phyloP scores from a whole-genome alignment of 2,797 vertebrate genomes.

The Carduelis carduelis region DNA sequence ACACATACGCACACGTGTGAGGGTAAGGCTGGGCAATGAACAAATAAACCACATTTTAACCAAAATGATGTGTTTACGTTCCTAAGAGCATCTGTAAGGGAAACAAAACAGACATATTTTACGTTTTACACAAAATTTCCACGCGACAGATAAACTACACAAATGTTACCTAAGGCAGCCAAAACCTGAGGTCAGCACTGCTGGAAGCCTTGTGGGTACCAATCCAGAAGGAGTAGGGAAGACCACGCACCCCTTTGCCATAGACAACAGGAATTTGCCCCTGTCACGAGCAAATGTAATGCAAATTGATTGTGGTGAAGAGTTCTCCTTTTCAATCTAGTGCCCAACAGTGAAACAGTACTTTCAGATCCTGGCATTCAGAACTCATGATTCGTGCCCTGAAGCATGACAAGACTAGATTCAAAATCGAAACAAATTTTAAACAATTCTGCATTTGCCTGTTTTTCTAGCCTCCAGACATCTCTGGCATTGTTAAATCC shows the following conservation, averaged over 20 bases:
- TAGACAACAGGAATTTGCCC: background rate
- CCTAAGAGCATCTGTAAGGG: conserved; percentile 54
- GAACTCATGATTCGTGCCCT: background rate
- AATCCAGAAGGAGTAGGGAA: background rate
- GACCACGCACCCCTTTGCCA: background rate
- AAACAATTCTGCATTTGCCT: background rate
- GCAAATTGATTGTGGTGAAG: background rate
- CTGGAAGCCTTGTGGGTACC: background rate
- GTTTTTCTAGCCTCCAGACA: background rate
- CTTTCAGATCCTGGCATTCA: background rate
- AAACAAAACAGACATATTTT: conserved; percentile 51
- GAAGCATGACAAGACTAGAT: background rate
- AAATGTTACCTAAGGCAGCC: conserved; percentile 12
- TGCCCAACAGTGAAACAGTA: background rate
- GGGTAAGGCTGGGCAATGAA: background rate
- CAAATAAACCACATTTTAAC: conserved; percentile 56
- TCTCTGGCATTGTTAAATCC: background rate
- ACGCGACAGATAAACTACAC: background rate
- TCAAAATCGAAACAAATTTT: background rate
- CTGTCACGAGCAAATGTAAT: background rate
- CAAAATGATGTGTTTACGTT: conserved; percentile 63
- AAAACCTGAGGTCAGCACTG: background rate
- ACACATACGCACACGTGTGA: background rate
- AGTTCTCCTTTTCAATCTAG: background rate
- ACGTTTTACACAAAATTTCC: conserved; percentile 51